phyloP scores from a whole-genome alignment of 2,113 vertebrate species.

The Piprites chloris region DNA sequence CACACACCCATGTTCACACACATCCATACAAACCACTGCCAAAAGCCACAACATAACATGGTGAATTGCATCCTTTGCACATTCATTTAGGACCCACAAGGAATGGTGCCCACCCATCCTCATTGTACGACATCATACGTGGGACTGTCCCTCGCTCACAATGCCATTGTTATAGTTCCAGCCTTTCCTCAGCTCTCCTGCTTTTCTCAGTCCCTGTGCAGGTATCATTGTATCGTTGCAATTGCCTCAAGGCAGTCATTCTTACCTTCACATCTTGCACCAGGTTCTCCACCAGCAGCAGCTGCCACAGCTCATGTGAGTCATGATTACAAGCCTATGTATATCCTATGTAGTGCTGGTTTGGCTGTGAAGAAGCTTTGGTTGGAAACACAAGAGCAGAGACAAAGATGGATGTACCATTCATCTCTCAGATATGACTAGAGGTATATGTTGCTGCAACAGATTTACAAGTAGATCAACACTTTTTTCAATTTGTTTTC shows the following conservation, averaged over 20 bases:
- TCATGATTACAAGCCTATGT: neutral
- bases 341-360: neutral
- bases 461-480: slow-evolving; percentile 45
- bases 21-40: neutral
- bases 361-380: neutral
- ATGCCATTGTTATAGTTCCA: neutral
- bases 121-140: neutral
- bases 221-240: neutral
- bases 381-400: neutral
- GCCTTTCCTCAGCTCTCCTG: neutral
- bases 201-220: neutral
- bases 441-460: slow-evolving; percentile 31
- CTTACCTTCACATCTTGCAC: slow-evolving; percentile 32
- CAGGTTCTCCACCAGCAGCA: neutral
- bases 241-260: neutral
- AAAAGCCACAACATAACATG: neutral
- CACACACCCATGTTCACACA: neutral
- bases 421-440: slow-evolving; percentile 22
- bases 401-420: neutral
- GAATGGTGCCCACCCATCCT: neutral
- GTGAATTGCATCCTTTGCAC: neutral
- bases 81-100: neutral
- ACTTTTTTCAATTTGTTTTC: slow-evolving; percentile 23
- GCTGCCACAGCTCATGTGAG: neutral
- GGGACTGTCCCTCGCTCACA: neutral